Conservation (phyloP, 2,113 vertebrate genomes). For the Scomber japonicus region DNA sequence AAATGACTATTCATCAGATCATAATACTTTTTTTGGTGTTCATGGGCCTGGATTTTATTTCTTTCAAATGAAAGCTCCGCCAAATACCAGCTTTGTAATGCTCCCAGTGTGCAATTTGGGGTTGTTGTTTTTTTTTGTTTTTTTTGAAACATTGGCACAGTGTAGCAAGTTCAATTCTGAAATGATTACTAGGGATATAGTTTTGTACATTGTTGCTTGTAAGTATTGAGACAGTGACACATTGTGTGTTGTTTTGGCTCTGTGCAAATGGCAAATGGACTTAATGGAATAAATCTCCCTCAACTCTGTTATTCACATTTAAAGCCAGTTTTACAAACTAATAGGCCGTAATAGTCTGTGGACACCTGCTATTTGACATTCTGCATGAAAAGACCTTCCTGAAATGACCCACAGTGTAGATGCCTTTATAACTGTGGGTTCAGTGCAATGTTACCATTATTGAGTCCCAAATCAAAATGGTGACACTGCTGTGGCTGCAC, state of each 20-base stretch:
- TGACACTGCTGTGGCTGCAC: constrained; percentile 33
- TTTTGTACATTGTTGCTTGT: constrained; percentile 25
- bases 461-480: constrained; percentile 21
- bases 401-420: not conserved
- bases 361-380: constrained; percentile 22
- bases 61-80: constrained; percentile 40
- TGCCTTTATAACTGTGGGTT: constrained; percentile 19
- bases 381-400: constrained; percentile 25
- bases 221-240: constrained; percentile 25
- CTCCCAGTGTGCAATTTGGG: constrained; percentile 49
- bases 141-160: constrained; percentile 40
- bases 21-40: constrained; percentile 17
- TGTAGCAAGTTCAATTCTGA: constrained; percentile 29
- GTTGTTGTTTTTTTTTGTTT: not conserved
- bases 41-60: constrained; percentile 17
- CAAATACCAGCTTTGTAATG: constrained; percentile 51
- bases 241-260: constrained; percentile 23
- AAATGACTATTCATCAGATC: constrained; percentile 16
- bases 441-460: constrained; percentile 33
- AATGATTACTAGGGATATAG: constrained; percentile 42
- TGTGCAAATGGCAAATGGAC: constrained; percentile 14
- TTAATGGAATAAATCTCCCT: not conserved
- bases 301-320: not conserved
- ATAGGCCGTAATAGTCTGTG: not conserved
- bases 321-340: constrained; percentile 24